These are phyloP conservation scores for Patiria pectinifera DNA, from an alignment of 53 echinoderm and acorn worm species.

Conservation along the genomic window DNA sequence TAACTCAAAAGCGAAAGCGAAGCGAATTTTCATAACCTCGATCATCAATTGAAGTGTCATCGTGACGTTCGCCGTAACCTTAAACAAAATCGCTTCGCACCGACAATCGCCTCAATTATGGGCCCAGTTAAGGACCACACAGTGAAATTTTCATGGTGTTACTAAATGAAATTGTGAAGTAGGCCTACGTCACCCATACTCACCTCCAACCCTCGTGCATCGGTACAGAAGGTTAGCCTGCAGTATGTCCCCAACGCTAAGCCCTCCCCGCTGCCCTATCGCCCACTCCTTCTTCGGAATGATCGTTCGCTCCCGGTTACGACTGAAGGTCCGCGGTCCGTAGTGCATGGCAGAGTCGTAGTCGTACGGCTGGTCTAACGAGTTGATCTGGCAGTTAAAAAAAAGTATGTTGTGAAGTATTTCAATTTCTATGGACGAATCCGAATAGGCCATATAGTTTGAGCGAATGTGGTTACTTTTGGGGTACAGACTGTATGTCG, in stretches of 20 bases:
- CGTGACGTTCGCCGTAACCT: too few relatives aligned
- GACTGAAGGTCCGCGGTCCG: slow-evolving; percentile 67
- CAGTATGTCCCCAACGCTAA: slow-evolving; percentile 85
- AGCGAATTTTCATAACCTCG: too few relatives aligned
- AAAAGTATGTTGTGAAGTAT: not conserved
- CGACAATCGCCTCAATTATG: too few relatives aligned
- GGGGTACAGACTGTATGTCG: too few relatives aligned
- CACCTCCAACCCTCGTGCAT: slow-evolving; percentile 76
- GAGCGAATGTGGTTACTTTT: too few relatives aligned
- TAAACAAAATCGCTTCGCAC: too few relatives aligned
- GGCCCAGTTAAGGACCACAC: too few relatives aligned
- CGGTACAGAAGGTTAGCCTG: slow-evolving; percentile 80
- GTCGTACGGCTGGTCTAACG: slow-evolving; percentile 88
- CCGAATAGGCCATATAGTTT: too few relatives aligned
- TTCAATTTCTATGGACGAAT: too few relatives aligned
- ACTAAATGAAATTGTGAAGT: not conserved
- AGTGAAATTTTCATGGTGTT: too few relatives aligned
- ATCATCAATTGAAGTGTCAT: too few relatives aligned
- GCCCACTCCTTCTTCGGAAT: slow-evolving; percentile 59
- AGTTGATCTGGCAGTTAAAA: slow-evolving; percentile 66
- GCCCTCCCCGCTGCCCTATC: slow-evolving; percentile 75
- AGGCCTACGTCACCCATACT: not conserved
- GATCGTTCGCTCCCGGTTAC: slow-evolving; percentile 70
- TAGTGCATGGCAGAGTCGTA: slow-evolving; percentile 95
- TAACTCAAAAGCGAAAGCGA: too few relatives aligned